phyloP scores from a whole-genome alignment of 1,140 invertebrate genomes.

The Venustaconcha ellipsiformis region DNA sequence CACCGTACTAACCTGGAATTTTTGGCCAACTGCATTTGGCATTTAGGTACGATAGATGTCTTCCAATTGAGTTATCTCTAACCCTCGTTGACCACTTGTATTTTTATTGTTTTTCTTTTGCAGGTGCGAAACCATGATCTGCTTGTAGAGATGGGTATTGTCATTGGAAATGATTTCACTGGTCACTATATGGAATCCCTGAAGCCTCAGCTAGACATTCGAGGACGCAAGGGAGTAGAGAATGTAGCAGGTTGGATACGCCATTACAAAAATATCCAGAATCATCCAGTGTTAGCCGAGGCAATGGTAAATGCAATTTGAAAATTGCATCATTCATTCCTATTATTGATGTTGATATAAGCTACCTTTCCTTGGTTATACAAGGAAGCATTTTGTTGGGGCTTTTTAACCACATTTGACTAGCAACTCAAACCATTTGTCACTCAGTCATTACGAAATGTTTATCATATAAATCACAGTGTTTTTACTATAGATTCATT shows the following conservation, averaged over 20 bases:
- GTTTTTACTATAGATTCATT: too few relatives aligned
- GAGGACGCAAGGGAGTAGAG: conserved; percentile 36
- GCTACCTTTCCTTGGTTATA: too few relatives aligned
- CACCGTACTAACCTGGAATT: too few relatives aligned
- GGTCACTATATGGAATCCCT: conserved; percentile 39
- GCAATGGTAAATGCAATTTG: conserved; percentile 45
- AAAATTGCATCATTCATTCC: too few relatives aligned
- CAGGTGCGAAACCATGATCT: conserved; percentile 50
- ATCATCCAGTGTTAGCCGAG: conserved; percentile 43
- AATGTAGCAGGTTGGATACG: conserved; percentile 53
- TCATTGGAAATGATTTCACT: conserved; percentile 65
- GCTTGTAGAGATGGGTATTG: conserved; percentile 58
- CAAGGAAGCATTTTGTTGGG: too few relatives aligned
- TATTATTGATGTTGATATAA: too few relatives aligned
- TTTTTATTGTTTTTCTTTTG: conserved; percentile 19
- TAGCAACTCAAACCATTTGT: too few relatives aligned
- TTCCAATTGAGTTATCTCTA: not conserved
- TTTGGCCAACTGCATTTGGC: too few relatives aligned
- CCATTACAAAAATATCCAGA: conserved; percentile 49
- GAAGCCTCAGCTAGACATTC: conserved; percentile 37
- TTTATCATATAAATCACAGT: too few relatives aligned
- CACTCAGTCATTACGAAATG: too few relatives aligned
- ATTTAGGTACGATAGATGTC: too few relatives aligned
- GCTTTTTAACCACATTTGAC: too few relatives aligned
- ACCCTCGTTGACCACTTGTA: not conserved